phyloP scores from a whole-genome alignment of 2,113 vertebrate species.

The Crotalus viridis region DNA sequence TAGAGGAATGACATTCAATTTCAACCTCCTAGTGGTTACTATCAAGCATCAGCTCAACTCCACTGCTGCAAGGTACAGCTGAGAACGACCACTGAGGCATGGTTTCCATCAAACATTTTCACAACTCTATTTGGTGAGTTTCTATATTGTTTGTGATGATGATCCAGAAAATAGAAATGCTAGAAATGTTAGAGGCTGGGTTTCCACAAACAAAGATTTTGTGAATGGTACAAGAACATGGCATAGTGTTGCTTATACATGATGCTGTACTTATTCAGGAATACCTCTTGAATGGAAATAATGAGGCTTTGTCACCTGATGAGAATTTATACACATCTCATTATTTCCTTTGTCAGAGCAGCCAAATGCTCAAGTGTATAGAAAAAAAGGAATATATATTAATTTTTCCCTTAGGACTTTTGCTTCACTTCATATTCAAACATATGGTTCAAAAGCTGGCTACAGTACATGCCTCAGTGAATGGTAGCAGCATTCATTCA shows the following conservation, averaged over 20 bases:
- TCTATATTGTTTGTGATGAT: not conserved
- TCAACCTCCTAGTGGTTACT: not conserved
- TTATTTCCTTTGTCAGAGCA: not conserved
- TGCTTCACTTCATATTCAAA: not conserved
- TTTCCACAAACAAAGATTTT: not conserved
- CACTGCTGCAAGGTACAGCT: not conserved
- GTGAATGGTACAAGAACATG: not conserved
- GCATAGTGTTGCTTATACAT: not conserved
- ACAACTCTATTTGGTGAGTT: not conserved
- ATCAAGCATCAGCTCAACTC: not conserved
- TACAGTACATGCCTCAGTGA: not conserved
- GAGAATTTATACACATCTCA: not conserved
- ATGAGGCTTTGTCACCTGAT: not conserved
- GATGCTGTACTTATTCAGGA: not conserved
- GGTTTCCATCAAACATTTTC: not conserved
- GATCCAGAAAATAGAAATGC: not conserved
- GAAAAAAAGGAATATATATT: not conserved
- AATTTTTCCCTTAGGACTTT: not conserved
- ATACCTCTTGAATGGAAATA: not conserved
- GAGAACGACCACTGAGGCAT: not conserved
- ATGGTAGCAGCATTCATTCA: not conserved
- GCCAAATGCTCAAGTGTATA: not conserved
- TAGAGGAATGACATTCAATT: not conserved
- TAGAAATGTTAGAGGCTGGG: not conserved
- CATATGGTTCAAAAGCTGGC: not conserved